A percentile compares a stretch with the other conserved stretches of the same genome.
phyloP scores from a whole-genome alignment of 2,113 vertebrate species.

The Chamaetylas fuelleborni region DNA sequence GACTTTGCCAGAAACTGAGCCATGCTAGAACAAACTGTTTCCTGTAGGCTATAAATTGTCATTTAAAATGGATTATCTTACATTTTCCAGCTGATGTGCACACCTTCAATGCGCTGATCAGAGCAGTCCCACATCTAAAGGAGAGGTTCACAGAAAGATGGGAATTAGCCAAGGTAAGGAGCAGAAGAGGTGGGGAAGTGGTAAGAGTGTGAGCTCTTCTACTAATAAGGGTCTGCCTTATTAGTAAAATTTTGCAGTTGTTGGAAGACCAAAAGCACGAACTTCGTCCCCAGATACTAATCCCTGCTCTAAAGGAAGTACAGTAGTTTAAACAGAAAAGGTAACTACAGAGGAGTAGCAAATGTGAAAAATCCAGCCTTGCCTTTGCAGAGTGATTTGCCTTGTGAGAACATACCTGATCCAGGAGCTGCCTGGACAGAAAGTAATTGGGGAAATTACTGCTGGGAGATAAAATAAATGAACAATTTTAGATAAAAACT shows the following conservation, averaged over 20 bases:
- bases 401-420: neutral
- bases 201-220: neutral
- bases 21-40: neutral
- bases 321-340: neutral
- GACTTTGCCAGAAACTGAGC: constrained; percentile 52
- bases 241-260: neutral
- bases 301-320: neutral
- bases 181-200: neutral
- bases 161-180: constrained; percentile 81
- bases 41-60: neutral
- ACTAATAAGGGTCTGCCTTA: neutral
- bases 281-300: neutral
- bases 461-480: neutral
- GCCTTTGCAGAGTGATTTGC: neutral
- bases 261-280: neutral
- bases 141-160: constrained; percentile 76
- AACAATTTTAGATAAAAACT: neutral
- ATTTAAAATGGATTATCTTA: neutral
- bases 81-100: constrained; percentile 82
- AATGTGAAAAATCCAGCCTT: neutral
- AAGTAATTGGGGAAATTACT: neutral
- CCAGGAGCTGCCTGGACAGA: neutral
- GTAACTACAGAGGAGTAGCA: neutral
- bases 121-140: constrained; percentile 64
- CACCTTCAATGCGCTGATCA: constrained; percentile 86